Evolutionary conservation across 2,113 vertebrate species (phyloP), one percentile per base, ranked within the genome.

Genomic region (Rissa tridactyla): DNA sequence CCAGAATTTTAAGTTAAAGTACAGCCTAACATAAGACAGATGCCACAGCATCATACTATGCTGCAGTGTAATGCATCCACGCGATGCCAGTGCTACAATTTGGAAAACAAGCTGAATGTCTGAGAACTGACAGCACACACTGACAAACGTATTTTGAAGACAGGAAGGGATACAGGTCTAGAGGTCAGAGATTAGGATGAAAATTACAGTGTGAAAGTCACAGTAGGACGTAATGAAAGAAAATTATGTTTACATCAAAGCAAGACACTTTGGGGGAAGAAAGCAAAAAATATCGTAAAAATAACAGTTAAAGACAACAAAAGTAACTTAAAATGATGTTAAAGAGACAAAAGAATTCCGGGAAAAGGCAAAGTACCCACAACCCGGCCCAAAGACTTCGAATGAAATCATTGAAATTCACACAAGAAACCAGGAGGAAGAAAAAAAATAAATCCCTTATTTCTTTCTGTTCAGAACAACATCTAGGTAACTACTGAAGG

Each of bases 61-160:
- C 38, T 81, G 30, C 57, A 75, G 13, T 22, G 13, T 18, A 78
- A 34, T 2, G 21, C 6, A 62, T 16, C 16, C 38, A 47, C 5
- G 15, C 2, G 3, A 57, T 25, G 49, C 8, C 25, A 52, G 17
- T 13, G 7, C 16, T 72, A 61, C 0, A 1, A 38, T 30, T 2
- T 38, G 17, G 29, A 68, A 86, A 80, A 66, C 19, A n/a, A 23
- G 9, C 47, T 47, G 76, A 57, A 40, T 21, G n/a, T 12, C 51
- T n/a, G 25, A 78, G 75, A 77, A 69, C 0, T 38, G 29, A 70
- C 60, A 86, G 15, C 18, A 94, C 9, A 32, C 18, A 77, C 25
- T 44, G 22, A 60, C 32, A 86, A 36, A 54, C 0, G 16, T 13
- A 62, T 27, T 90, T 17, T 49, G n/a, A 90, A 69, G 71, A 55